phyloP scores from a whole-genome alignment of 2,797 vertebrate species.

The Poecile montanus region DNA sequence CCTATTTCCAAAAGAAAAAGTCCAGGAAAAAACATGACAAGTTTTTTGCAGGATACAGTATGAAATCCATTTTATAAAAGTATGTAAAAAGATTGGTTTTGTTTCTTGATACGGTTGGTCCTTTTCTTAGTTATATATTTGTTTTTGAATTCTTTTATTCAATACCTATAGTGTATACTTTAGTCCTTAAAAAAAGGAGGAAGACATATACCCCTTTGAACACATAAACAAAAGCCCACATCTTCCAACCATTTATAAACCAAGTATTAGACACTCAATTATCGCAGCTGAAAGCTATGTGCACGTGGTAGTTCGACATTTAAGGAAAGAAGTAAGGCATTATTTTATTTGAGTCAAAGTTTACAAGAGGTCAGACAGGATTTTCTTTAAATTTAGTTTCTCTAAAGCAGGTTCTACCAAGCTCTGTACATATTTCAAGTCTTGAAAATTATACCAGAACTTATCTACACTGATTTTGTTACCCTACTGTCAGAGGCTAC shows the following conservation, averaged over 20 bases:
- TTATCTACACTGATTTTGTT: neutral
- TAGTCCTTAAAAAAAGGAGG: fast-evolving
- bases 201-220: fast-evolving
- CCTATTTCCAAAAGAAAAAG: neutral
- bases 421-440: neutral
- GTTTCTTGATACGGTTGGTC: neutral
- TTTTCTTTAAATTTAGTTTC: neutral
- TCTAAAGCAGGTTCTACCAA: neutral
- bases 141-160: neutral
- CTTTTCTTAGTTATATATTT: neutral
- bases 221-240: neutral
- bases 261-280: neutral
- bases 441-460: neutral
- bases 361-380: neutral
- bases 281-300: neutral
- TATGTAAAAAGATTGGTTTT: neutral
- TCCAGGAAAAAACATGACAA: neutral
- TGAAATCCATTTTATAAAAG: neutral
- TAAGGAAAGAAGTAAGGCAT: neutral
- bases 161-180: neutral
- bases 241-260: neutral
- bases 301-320: too few species aligned
- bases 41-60: neutral
- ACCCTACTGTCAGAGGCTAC: neutral
- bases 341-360: neutral